phyloP scores from a whole-genome alignment of 2,888 invertebrate species.

The Neocrepidodera transversa region DNA sequence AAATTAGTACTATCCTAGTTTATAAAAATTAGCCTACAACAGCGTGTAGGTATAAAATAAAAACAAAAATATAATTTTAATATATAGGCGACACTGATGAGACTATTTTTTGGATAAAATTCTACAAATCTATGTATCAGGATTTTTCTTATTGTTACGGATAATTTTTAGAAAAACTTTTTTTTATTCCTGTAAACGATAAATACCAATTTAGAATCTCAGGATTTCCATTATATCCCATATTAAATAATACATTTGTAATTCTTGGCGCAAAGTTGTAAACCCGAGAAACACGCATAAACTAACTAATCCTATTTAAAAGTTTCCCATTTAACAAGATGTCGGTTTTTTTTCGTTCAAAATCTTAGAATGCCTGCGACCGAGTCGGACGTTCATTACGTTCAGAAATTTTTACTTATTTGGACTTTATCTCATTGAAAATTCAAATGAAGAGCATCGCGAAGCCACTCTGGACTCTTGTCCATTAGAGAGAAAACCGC shows the following conservation, averaged over 20 bases:
- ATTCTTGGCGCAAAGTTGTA: neutral
- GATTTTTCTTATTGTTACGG: too few species aligned
- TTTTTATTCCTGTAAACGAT: too few species aligned
- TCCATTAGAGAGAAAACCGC: conserved; percentile 13
- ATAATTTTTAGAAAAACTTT: too few species aligned
- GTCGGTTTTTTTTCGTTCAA: conserved; percentile 6
- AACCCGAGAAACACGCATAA: neutral
- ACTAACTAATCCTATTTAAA: conserved; percentile 5
- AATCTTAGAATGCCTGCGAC: conserved; percentile 10
- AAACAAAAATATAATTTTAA: too few species aligned
- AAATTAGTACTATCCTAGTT: too few species aligned
- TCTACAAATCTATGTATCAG: too few species aligned
- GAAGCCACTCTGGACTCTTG: conserved; percentile 4
- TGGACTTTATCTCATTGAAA: conserved; percentile 26
- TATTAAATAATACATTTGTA: neutral
- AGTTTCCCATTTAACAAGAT: conserved; percentile 10
- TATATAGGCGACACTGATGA: too few species aligned
- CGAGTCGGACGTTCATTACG: conserved; percentile 15
- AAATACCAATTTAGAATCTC: too few species aligned
- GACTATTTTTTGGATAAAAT: too few species aligned
- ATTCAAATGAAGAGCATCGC: conserved; percentile 19
- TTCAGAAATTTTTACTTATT: conserved; percentile 24
- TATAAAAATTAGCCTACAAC: too few species aligned
- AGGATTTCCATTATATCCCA: too few species aligned
- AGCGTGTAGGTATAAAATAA: too few species aligned